Conservation (phyloP, 2,888 invertebrate species). For the Axea sp. region DNA sequence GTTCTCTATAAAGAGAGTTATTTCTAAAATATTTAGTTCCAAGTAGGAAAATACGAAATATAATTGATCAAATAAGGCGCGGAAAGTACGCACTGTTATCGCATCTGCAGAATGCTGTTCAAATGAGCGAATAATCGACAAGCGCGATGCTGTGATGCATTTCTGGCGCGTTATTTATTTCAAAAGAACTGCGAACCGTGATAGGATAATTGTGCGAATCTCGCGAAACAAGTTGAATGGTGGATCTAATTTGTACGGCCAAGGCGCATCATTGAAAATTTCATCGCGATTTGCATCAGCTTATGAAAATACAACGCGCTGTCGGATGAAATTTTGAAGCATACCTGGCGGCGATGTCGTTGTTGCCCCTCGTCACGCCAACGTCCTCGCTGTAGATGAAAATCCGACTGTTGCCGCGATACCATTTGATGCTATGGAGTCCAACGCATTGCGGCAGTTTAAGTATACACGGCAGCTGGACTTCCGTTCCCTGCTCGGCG, state of each 20-base stretch:
- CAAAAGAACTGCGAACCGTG: no score
- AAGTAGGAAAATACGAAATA: no score
- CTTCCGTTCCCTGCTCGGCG: conserved; percentile 85
- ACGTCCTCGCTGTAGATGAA: conserved; percentile 88
- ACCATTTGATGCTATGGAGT: conserved; percentile 92
- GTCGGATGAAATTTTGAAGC: conserved; percentile 66
- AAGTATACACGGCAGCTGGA: conserved; percentile 86
- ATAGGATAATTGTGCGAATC: conserved; percentile 22
- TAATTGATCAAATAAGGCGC: no score
- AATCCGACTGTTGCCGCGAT: conserved; percentile 86
- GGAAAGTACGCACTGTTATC: no score
- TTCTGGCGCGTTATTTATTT: no score
- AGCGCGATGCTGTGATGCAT: no score
- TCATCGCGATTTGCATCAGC: conserved; percentile 51
- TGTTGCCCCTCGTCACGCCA: conserved; percentile 84
- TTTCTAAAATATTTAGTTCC: no score
- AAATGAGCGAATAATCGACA: no score
- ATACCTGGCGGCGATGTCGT: conserved; percentile 87
- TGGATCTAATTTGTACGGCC: conserved; percentile 15
- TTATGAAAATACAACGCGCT: conserved; percentile 44
- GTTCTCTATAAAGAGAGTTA: no score
- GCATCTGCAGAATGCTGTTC: no score
- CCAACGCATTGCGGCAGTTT: conserved; percentile 87
- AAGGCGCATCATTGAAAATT: conserved; percentile 40
- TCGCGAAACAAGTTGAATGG: conserved; percentile 6